Conservation (phyloP, 2,113 vertebrate genomes). For the Notothenia coriiceps region DNA sequence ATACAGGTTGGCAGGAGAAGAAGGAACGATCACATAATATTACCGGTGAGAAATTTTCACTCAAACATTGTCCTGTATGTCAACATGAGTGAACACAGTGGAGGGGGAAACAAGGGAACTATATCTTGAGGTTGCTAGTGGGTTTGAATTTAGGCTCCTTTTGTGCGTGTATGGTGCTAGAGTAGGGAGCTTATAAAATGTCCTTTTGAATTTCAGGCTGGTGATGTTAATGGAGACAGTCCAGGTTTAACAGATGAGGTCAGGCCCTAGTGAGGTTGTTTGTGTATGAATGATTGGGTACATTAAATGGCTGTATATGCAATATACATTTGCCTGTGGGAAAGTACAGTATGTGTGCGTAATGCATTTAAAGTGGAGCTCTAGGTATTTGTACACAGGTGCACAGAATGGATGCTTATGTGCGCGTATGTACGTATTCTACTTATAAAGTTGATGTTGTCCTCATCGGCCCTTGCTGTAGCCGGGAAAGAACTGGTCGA, state of each 20-base stretch:
- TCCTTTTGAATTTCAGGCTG: slow-evolving; percentile 78
- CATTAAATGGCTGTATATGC: slow-evolving; percentile 74
- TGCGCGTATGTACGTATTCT: slow-evolving; percentile 52
- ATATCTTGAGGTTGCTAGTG: slow-evolving; percentile 26
- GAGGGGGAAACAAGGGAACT: neutral
- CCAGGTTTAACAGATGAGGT: slow-evolving; percentile 76
- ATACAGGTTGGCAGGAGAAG: slow-evolving; percentile 64
- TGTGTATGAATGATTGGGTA: slow-evolving; percentile 81
- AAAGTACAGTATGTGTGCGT: slow-evolving; percentile 73
- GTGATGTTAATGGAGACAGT: slow-evolving; percentile 75
- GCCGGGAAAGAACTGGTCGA: slow-evolving; percentile 98
- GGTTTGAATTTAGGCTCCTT: slow-evolving; percentile 27
- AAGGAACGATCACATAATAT: slow-evolving; percentile 22
- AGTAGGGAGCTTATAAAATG: slow-evolving; percentile 47
- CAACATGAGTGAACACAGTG: slow-evolving; percentile 17
- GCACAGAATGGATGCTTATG: slow-evolving; percentile 62
- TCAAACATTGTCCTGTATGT: slow-evolving; percentile 13
- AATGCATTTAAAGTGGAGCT: slow-evolving; percentile 73
- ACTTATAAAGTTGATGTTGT: slow-evolving; percentile 42
- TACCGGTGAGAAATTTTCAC: slow-evolving; percentile 11
- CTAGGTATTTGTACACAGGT: slow-evolving; percentile 64
- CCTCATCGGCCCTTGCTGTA: slow-evolving; percentile 99
- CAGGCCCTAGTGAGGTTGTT: slow-evolving; percentile 79
- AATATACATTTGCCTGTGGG: slow-evolving; percentile 69
- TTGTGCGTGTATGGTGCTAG: slow-evolving; percentile 63